These are phyloP conservation scores for Trochalopteron elliotii DNA, from an alignment of 2,113 vertebrate species.

Conservation along the genomic window DNA sequence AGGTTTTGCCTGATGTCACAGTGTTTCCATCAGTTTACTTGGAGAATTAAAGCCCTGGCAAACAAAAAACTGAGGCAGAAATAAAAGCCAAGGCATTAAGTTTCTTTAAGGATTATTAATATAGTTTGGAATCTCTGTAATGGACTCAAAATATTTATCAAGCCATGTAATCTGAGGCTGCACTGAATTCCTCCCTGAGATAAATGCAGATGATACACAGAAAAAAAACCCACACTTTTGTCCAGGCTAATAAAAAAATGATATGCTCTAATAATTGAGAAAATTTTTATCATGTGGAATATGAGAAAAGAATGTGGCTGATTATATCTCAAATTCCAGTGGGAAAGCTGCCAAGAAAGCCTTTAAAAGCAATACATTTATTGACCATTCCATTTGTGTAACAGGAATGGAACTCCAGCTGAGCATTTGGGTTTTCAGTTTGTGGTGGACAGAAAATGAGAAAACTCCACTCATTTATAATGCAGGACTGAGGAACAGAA, in stretches of 20 bases:
- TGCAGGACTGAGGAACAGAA: not conserved
- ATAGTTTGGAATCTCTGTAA: not conserved
- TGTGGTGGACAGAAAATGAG: not conserved
- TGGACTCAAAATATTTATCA: not conserved
- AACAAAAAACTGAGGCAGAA: not conserved
- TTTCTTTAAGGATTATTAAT: conserved; percentile 1
- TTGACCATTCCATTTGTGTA: not conserved
- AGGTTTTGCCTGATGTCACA: not conserved
- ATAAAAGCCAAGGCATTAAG: not conserved
- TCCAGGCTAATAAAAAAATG: not conserved
- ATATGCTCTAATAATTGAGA: not conserved
- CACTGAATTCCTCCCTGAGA: not conserved
- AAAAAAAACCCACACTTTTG: not conserved
- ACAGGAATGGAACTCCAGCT: not conserved
- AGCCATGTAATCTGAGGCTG: not conserved
- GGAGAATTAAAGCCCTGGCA: not conserved
- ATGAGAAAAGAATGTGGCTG: not conserved
- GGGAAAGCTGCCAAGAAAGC: not conserved
- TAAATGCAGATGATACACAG: not conserved
- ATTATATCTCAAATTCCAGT: not conserved
- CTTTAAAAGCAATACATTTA: not conserved
- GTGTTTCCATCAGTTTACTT: not conserved
- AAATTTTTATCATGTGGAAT: not conserved
- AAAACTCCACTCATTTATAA: not conserved
- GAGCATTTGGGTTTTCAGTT: not conserved